Base-by-base conservation (phyloP, 1,140 invertebrate species). In the Ceratitis capitata region DNA sequence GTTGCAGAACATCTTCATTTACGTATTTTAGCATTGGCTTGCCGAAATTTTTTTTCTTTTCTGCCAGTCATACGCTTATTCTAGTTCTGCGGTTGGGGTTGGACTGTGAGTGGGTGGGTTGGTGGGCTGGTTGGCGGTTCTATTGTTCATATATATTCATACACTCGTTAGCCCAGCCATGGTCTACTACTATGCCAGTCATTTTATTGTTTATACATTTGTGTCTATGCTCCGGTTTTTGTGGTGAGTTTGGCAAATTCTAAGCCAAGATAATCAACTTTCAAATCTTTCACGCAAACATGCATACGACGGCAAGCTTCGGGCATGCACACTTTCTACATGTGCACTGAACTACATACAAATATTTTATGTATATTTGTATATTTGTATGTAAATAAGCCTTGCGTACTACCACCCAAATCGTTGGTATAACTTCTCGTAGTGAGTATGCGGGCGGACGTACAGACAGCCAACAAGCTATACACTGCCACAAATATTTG, bases 261-360 rank as follows among this genome's bases (percentile, higher is more conserved):
- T 45, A 23, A 78, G 69, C 69, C 69, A 78, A 78, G 69, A 78
- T 78, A 78, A 78, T 78, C 69, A 78, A 78, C 69, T 78, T 78
- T 78, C 69, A 78, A 78, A 78, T 78, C 69, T 78, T 78, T 78
- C 69, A 78, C 12, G 69, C 69, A 78, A 78, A 78, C 32, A 78
- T 45, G 69, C 61, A 35, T 14, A 64, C 32, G 45, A 39, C 5
- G n/a, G n/a, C n/a, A n/a, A n/a, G n/a, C n/a, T n/a, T n/a, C n/a
- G n/a, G n/a, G n/a, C 56, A 61, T 61, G 29, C 23, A 29, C 29
- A 78, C 39, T 19, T 45, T 29, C 14, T 19, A 53, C 14, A 53
- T 53, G 56, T 26, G 56, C 56, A 56, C 19, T 32, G 3, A 12
- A 10, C 10, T 23, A 0, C 0, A n/a, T 56, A 56, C 19, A 56